A percentile compares a stretch with the other conserved stretches of the same genome.
phyloP scores from a whole-genome alignment of 2,888 invertebrate species.

The Heliconius ethilla region DNA sequence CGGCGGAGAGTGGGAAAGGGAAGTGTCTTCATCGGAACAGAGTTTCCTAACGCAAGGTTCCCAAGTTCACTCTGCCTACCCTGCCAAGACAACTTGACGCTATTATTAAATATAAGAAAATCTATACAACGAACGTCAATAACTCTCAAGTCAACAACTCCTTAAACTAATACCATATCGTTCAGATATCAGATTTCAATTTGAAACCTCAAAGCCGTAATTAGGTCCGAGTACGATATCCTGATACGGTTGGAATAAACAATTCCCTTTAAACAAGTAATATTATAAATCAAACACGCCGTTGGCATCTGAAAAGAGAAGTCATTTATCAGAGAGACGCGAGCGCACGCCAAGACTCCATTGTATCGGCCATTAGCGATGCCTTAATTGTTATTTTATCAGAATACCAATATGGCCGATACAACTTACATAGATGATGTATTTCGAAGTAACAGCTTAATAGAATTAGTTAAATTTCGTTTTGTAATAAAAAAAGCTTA shows the following conservation, averaged over 20 bases:
- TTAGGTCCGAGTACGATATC: slow-evolving; percentile 59
- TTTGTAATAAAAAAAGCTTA: too few species aligned
- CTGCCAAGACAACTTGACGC: too few species aligned
- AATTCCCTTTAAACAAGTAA: slow-evolving; percentile 73
- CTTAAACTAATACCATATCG: slow-evolving; percentile 1
- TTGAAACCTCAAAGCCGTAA: slow-evolving; percentile 24
- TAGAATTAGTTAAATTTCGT: not conserved
- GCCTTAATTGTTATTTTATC: slow-evolving; percentile 80
- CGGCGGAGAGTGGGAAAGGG: too few species aligned
- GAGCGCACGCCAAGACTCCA: slow-evolving; percentile 64
- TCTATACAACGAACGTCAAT: not conserved
- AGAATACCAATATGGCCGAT: slow-evolving; percentile 73
- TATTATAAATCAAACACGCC: slow-evolving; percentile 79
- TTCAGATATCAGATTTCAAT: slow-evolving; percentile 26
- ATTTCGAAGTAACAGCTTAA: slow-evolving; percentile 3
- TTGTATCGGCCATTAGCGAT: slow-evolving; percentile 73
- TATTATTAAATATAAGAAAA: not conserved
- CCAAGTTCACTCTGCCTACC: too few species aligned
- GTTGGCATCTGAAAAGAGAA: slow-evolving; percentile 67
- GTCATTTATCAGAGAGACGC: slow-evolving; percentile 75
- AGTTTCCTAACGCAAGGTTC: too few species aligned
- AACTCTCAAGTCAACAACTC: not conserved
- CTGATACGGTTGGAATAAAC: slow-evolving; percentile 71
- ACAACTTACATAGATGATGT: slow-evolving; percentile 51
- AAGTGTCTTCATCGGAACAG: too few species aligned